Base-by-base conservation (phyloP, 2,888 invertebrate species). In the Pyralis farinalis region DNA sequence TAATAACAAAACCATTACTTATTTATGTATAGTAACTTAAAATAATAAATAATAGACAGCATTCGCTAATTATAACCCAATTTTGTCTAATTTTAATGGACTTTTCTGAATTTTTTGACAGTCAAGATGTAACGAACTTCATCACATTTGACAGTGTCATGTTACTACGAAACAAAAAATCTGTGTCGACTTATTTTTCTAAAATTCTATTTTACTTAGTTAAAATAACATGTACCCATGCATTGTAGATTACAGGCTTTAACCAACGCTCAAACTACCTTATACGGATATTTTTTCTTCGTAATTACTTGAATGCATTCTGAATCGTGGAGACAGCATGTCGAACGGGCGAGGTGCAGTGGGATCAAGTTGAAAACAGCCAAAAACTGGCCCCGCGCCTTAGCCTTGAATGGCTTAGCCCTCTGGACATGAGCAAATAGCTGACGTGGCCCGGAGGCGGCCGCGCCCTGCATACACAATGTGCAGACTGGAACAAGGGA, bases 321-420 rank as follows among this genome's bases (percentile, higher is more conserved):
- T 25, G 39, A 32, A 39, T 39, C 32, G 39, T 20, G 39, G 39
- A 37, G 37, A 21, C 33, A 39, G 39, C 33, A 39, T 32, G 39
- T 39, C 51, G 45, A 48, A 51, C 49, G 35, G 34, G n/a, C 37
- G 39, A 30, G 36, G 38, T 34, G 32, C 30, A 37, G 40, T 25
- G 33, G 79, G 86, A 86, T 86, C 84, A 83, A 76, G 79, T 83
- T 72, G 64, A 62, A 63, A 76, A 68, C 75, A 65, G 76, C 82
- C 88, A 88, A 88, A 88, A 88, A 88, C 86, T 88, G 84, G 88
- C 77, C 83, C 71, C 60, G 73, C 71, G 71, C 62, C 79, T 85
- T 88, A 87, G 86, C 88, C 88, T 87, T 87, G 88, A 86, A 87
- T 87, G 88, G 88, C 78, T 87, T 84, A 88, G 85, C 87, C 86